These are phyloP conservation scores for Pelodiscus sinensis DNA, from an alignment of 2,113 vertebrate species.

Conservation along the genomic window DNA sequence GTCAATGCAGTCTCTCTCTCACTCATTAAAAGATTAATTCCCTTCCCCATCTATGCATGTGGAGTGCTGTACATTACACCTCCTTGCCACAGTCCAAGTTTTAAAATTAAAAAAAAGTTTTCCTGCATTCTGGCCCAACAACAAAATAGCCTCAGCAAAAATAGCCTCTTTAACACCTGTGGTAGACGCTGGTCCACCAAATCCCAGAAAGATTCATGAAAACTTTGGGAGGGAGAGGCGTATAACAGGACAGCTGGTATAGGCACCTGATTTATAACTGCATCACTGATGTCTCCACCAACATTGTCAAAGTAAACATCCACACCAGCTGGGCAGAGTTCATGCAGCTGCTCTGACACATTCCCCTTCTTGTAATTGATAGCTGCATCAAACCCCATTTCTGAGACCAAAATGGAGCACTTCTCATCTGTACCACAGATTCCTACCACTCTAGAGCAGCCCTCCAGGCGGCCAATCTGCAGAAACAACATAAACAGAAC, in stretches of 20 bases:
- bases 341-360: conserved; percentile 79
- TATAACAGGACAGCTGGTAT: not conserved
- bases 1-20: not conserved
- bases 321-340: conserved; percentile 87
- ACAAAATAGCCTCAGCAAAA: not conserved
- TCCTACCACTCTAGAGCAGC: conserved; percentile 90
- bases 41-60: not conserved
- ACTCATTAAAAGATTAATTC: not conserved
- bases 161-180: not conserved
- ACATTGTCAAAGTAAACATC: conserved; percentile 98
- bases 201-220: not conserved
- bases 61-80: not conserved
- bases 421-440: conserved; percentile 93
- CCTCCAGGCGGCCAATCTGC: conserved; percentile 90
- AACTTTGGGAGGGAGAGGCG: not conserved
- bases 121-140: not conserved
- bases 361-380: conserved; percentile 89
- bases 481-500: not conserved
- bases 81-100: not conserved
- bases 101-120: not conserved
- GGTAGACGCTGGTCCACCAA: not conserved
- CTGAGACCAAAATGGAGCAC: conserved; percentile 85
- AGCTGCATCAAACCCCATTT: conserved; percentile 89
- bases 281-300: conserved; percentile 90
- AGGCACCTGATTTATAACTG: conserved; percentile 86